Evolutionary conservation across 2,797 vertebrate genomes (phyloP), one percentile per base, ranked within the genome.

Genomic region (Trichosurus vulpecula): DNA sequence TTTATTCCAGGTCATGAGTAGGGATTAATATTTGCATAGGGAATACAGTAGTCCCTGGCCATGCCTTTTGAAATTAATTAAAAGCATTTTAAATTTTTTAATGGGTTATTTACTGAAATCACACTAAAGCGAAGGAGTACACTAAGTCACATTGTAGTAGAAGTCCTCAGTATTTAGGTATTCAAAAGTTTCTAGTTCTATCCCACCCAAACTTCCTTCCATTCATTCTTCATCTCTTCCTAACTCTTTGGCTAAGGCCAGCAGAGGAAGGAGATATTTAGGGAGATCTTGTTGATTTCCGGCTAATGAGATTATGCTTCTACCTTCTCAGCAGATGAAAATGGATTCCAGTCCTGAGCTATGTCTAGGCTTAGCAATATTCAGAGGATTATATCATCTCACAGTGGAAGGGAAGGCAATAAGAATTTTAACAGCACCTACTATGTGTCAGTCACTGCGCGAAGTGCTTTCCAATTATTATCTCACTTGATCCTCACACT

Each of bases 1-100:
- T 98, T 98, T 98, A 97, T 96, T 97, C 66, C 92, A 11, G 55
- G 95, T 93, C 93, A 97, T 95, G 95, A 96, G 92, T 90, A 47
- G 51, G 97, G 94, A 97, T 96, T 92, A 95, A 90, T 98, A 97
- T 97, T 97, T 98, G 95, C 94, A 94, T 52, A 96, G 97, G 90
- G 96, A 97, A 89, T 95, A 97, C 52, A 41, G 35, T 94, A 96
- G 30, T 96, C 27, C 35, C 93, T 97, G 97, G 41, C 53, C 96
- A 94, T 0, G 1, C 52, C 95, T 98, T 97, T 97, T 95, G 94
- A 98, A 98, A 98, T 98, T 96, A 98, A 98, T 98, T 98, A 57
- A 97, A 97, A 98, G 93, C 90, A 52, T 97, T 97, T 97, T 95
- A 96, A 96, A 92, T 91, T 94, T 96, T 96, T 98, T 96, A 97